phyloP scores from a whole-genome alignment of 2,888 invertebrate species.

The Antheraea assamensis region DNA sequence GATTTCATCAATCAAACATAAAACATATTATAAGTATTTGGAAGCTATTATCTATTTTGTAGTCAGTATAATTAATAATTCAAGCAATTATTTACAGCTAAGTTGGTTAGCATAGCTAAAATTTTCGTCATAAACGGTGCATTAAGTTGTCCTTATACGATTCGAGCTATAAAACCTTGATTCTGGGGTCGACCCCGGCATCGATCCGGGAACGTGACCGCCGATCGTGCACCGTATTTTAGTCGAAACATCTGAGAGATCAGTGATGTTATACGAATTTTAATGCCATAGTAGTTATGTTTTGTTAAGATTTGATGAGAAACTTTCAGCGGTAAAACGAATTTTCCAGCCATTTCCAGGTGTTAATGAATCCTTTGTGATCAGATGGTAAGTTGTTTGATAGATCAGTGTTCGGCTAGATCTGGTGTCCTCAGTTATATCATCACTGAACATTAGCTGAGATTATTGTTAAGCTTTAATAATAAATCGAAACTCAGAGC shows the following conservation, averaged over 20 bases:
- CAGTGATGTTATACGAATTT: not conserved
- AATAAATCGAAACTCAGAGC: not conserved
- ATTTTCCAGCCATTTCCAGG: no score
- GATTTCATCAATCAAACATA: no score
- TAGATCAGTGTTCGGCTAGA: not conserved
- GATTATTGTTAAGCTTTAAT: not conserved
- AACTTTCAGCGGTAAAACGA: no score
- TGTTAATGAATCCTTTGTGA: not conserved
- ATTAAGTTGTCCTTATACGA: constrained; percentile 20
- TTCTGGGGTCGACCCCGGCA: constrained; percentile 29
- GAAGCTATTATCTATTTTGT: no score
- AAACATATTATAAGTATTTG: no score
- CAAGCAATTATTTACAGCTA: no score
- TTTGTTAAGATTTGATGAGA: no score
- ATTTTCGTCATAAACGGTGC: constrained; percentile 10
- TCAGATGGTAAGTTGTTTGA: no score
- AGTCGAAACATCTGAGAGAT: not conserved
- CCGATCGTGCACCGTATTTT: constrained; percentile 1
- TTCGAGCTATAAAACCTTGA: constrained; percentile 30
- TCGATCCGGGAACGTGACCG: constrained; percentile 37
- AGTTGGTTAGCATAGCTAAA: not conserved
- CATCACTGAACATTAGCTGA: not conserved
- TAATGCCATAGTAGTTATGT: not conserved
- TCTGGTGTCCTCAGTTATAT: not conserved
- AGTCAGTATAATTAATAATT: no score